phyloP scores from a whole-genome alignment of 1,140 invertebrate species.

The Holotrichia oblita region DNA sequence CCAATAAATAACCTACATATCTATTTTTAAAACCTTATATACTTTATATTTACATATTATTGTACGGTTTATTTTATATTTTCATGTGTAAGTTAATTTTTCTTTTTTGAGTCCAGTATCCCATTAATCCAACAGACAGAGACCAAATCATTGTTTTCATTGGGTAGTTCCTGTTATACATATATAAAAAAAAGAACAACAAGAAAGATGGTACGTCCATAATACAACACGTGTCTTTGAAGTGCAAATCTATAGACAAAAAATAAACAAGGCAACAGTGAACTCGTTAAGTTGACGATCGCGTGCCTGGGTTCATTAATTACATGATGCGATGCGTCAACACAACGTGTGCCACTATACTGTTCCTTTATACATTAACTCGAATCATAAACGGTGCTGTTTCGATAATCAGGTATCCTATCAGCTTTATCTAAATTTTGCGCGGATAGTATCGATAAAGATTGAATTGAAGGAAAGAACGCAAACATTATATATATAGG shows the following conservation, averaged over 20 bases:
- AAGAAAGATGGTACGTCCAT: neutral
- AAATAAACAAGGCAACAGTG: constrained; percentile 14
- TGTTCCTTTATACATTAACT: constrained; percentile 1
- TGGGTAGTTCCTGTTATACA: no score
- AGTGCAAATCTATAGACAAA: constrained; percentile 1
- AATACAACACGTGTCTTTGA: constrained; percentile 1
- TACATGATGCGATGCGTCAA: constrained; percentile 2
- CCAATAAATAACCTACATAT: no score
- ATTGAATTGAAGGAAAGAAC: neutral
- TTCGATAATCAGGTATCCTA: neutral
- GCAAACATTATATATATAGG: neutral
- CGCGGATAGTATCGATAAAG: neutral
- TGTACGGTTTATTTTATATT: no score
- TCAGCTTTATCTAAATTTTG: neutral
- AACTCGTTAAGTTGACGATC: constrained; percentile 21
- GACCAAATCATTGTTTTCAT: no score
- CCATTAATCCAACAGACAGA: no score
- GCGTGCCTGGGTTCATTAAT: constrained; percentile 15
- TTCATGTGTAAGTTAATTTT: no score
- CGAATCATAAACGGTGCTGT: neutral
- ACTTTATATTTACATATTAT: no score
- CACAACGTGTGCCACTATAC: neutral
- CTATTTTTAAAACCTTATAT: no score
- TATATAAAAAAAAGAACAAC: no score
- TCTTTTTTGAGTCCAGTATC: no score